phyloP scores from a whole-genome alignment of 2,797 vertebrate species.

The Sebastes iracundus region DNA sequence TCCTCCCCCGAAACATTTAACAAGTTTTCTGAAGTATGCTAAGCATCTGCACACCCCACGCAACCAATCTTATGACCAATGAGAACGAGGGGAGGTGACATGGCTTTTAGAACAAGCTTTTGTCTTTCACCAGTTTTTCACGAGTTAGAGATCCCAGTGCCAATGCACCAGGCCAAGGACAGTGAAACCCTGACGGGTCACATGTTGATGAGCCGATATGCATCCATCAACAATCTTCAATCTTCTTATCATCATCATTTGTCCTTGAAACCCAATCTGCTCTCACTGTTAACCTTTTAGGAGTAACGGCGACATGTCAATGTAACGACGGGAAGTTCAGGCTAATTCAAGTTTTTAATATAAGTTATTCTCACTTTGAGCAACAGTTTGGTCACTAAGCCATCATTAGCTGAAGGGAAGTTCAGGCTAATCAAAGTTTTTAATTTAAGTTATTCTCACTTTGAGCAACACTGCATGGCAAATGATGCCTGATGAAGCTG shows the following conservation, averaged over 20 bases:
- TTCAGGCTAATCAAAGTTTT: not conserved
- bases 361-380: not conserved
- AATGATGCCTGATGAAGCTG: too few species aligned
- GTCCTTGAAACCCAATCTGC: not conserved
- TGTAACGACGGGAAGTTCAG: not conserved
- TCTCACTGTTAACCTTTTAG: not conserved
- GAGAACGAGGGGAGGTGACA: conserved; percentile 64
- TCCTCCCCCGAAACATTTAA: not conserved
- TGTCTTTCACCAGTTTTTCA: not conserved
- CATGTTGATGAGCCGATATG: not conserved
- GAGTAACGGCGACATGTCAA: not conserved
- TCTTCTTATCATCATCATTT: not conserved
- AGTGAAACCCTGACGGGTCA: not conserved
- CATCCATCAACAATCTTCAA: not conserved
- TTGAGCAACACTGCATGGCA: not conserved
- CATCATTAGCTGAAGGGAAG: not conserved
- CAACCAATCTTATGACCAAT: conserved; percentile 69
- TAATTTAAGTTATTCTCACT: not conserved
- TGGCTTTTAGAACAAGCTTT: conserved; percentile 10
- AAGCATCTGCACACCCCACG: conserved; percentile 24
- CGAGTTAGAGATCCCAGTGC: not conserved
- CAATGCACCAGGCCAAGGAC: not conserved
- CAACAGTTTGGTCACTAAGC: not conserved
- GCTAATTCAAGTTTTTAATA: not conserved
- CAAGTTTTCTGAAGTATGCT: conserved; percentile 45